Conservation (phyloP, 2,888 invertebrate species). For the Notodonta dromedarius region DNA sequence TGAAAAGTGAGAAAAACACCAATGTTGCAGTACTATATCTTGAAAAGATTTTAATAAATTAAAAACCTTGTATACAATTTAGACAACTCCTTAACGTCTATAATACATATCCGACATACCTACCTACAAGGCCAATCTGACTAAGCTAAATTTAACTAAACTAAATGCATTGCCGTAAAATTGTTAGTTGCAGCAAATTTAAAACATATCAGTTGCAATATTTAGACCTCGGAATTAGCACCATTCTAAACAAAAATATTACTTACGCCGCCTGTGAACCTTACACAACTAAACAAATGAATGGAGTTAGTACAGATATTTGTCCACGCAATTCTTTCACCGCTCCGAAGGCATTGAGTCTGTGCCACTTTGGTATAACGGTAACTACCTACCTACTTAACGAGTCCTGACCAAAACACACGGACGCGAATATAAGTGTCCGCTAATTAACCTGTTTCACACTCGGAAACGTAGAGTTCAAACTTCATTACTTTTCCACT, state of each 20-base stretch:
- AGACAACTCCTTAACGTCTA: too few species aligned
- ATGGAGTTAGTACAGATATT: constrained; percentile 15
- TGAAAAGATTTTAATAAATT: too few species aligned
- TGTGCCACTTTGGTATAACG: constrained; percentile 67
- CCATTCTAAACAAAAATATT: not conserved
- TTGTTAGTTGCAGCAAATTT: too few species aligned
- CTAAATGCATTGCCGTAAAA: too few species aligned
- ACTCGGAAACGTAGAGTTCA: constrained; percentile 54
- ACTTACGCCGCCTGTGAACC: not conserved
- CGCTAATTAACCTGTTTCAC: constrained; percentile 65
- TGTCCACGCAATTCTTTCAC: constrained; percentile 43
- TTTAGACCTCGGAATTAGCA: too few species aligned
- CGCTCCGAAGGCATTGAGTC: constrained; percentile 45
- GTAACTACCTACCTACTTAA: constrained; percentile 32
- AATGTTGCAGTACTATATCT: too few species aligned
- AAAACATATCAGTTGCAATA: too few species aligned
- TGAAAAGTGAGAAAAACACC: not conserved
- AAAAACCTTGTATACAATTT: too few species aligned
- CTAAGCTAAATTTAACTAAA: too few species aligned
- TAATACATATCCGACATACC: too few species aligned
- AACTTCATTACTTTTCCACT: constrained; percentile 52
- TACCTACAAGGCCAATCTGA: too few species aligned
- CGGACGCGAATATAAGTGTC: constrained; percentile 51
- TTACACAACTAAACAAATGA: constrained; percentile 4
- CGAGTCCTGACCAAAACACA: constrained; percentile 65